phyloP scores from a whole-genome alignment of 2,113 vertebrate species.

The Diadophis punctatus region DNA sequence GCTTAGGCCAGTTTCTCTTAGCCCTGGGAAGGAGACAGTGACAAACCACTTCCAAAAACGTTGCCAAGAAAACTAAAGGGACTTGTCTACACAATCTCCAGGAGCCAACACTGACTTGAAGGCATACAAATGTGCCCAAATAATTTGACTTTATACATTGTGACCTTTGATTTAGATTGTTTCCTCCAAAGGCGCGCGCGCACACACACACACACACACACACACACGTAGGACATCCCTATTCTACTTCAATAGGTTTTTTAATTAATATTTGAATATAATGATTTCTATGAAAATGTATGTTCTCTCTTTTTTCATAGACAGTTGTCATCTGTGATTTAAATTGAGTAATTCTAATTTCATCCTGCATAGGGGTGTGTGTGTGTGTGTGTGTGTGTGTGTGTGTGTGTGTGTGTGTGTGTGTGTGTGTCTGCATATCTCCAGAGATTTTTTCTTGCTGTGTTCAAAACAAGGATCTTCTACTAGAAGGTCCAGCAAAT shows the following conservation, averaged over 20 bases:
- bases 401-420: slow-evolving; percentile 19
- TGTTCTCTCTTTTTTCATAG: background rate
- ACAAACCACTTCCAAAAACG: background rate
- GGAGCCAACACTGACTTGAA: background rate
- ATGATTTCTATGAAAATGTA: background rate
- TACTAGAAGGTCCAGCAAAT: background rate
- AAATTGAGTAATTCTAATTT: slow-evolving; percentile 61
- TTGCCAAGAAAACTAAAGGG: background rate
- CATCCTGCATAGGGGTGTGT: slow-evolving; percentile 29
- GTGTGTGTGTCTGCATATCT: slow-evolving; percentile 16
- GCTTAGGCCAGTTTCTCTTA: background rate
- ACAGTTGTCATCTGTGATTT: slow-evolving; percentile 14
- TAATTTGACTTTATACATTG: background rate
- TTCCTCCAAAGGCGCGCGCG: background rate
- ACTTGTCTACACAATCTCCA: background rate
- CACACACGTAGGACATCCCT: slow-evolving; percentile 5
- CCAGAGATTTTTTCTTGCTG: slow-evolving; percentile 39
- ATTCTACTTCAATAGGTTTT: slow-evolving; percentile 7
- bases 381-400: slow-evolving; percentile 16
- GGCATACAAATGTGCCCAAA: background rate
- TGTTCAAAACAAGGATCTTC: slow-evolving; percentile 21
- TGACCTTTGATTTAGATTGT: background rate
- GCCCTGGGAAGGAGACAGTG: background rate
- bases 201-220: background rate
- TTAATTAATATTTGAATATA: background rate